Evolutionary conservation across 2,113 vertebrate species (phyloP).

Genomic region (Aepyceros melampus): DNA sequence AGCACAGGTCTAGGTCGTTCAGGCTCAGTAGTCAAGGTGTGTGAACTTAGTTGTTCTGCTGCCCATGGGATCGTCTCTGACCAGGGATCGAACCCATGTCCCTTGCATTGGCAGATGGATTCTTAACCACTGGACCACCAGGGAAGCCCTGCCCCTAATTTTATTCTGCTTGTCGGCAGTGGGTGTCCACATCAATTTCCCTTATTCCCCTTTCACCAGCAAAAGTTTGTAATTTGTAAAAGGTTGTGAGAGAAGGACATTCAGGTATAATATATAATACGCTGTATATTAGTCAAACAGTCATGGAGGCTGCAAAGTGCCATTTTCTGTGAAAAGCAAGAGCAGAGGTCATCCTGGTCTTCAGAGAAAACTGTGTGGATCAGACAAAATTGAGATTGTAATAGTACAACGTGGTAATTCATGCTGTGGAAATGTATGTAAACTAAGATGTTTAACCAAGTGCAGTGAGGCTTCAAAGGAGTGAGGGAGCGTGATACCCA

Average conservation of each 20-base stretch:
- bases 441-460: background rate
- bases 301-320: background rate
- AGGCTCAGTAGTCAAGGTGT: background rate
- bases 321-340: background rate
- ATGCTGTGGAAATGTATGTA: fast-evolving
- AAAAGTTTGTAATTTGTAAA: background rate
- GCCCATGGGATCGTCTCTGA: background rate
- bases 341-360: background rate
- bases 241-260: background rate
- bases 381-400: background rate
- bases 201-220: background rate
- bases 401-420: background rate
- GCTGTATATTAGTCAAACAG: background rate
- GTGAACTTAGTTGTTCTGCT: background rate
- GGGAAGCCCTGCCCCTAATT: background rate
- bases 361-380: background rate
- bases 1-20: background rate
- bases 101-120: background rate
- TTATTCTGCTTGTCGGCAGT: background rate
- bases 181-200: background rate
- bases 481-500: too few relatives aligned
- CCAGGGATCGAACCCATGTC: background rate
- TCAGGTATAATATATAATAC: background rate
- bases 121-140: background rate
- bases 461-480: background rate